These are phyloP conservation scores for Albula glossodonta DNA, from an alignment of 2,113 vertebrate species.

Conservation along the genomic window DNA sequence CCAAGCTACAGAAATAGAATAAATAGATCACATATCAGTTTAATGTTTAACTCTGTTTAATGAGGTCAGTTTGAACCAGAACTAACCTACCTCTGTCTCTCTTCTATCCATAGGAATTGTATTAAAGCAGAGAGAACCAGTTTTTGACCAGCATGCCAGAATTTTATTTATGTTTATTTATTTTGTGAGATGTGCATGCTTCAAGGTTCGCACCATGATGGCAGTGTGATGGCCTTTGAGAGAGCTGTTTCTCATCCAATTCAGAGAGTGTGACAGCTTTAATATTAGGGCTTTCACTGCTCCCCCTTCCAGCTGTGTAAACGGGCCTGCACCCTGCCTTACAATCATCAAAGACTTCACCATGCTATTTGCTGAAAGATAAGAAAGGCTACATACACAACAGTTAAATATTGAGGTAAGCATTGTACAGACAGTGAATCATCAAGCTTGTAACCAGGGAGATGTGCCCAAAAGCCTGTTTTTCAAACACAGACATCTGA, in stretches of 20 bases:
- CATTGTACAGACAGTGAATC: not conserved
- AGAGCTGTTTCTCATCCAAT: not conserved
- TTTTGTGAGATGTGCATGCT: not conserved
- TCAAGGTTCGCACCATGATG: not conserved
- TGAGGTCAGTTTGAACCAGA: too few species aligned
- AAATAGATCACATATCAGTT: too few species aligned
- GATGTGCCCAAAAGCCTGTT: not conserved
- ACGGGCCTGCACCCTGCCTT: not conserved
- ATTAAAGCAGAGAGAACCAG: too few species aligned
- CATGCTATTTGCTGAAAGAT: not conserved
- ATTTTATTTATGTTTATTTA: too few species aligned
- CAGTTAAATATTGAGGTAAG: not conserved
- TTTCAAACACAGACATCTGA: slow-evolving; percentile 6
- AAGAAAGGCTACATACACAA: not conserved
- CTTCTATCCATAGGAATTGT: too few species aligned
- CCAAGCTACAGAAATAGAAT: too few species aligned
- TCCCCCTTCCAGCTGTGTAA: not conserved
- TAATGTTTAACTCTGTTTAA: too few species aligned
- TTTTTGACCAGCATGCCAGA: too few species aligned
- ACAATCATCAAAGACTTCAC: not conserved
- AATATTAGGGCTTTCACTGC: not conserved
- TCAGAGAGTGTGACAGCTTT: not conserved
- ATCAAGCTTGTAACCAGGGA: not conserved
- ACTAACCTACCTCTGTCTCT: too few species aligned
- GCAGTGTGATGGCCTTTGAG: not conserved